A percentile compares a stretch with the other conserved stretches of the same genome.
Conservation (phyloP, 2,797 vertebrate species). For the Coilia nasus region DNA sequence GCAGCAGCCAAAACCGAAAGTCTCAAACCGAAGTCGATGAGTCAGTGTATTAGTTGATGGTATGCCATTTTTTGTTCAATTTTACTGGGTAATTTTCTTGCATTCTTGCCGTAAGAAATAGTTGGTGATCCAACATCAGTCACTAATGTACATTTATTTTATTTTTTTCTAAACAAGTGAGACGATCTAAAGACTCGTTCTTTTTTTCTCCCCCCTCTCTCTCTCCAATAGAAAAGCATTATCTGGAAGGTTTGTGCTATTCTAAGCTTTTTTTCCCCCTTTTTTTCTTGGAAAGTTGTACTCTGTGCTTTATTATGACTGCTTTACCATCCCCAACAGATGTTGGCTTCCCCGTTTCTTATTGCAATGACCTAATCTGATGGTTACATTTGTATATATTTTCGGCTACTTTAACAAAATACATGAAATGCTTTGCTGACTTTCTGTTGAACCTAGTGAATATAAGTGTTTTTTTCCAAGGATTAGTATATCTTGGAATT, state of each 20-base stretch:
- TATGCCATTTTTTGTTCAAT: neutral
- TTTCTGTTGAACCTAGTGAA: neutral
- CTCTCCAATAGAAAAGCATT: conserved; percentile 87
- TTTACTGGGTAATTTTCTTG: neutral
- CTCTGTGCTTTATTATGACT: conserved; percentile 71
- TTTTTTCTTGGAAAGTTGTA: conserved; percentile 58
- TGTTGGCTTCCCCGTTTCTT: conserved; percentile 79
- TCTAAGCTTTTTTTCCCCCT: conserved; percentile 73
- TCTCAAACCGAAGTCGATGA: neutral
- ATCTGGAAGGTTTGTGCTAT: conserved; percentile 88
- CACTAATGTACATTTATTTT: conserved; percentile 37
- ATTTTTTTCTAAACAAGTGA: conserved; percentile 52
- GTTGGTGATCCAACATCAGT: conserved; percentile 77
- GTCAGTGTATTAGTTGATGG: neutral
- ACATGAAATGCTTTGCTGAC: neutral
- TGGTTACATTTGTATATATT: neutral
- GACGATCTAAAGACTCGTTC: conserved; percentile 79
- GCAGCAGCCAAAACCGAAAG: neutral
- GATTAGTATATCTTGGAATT: too few relatives aligned
- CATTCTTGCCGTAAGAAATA: conserved; percentile 73
- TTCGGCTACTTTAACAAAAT: neutral
- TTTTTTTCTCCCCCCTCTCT: conserved; percentile 72
- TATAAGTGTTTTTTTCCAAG: neutral
- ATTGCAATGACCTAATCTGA: conserved; percentile 56
- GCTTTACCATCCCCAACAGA: conserved; percentile 72